A percentile compares a stretch with the other conserved stretches of the same genome.
Evolutionary conservation across 1,140 invertebrate genomes (phyloP).

Genomic region (Ceratina australensis): DNA sequence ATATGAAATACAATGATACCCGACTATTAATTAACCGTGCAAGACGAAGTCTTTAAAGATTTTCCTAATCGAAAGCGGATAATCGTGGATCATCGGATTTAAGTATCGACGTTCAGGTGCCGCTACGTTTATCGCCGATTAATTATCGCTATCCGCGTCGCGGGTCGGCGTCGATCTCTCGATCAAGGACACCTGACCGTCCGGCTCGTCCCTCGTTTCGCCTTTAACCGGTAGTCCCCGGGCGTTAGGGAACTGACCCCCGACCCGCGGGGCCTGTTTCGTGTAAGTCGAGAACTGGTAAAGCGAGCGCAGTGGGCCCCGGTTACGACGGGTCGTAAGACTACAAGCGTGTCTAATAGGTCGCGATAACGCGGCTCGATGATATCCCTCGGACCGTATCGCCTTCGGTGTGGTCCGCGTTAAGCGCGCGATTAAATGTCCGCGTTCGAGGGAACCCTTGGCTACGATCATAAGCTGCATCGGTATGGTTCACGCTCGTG

Average conservation of each 20-base stretch:
- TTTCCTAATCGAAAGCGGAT: neutral
- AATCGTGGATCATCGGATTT: conserved; percentile 25
- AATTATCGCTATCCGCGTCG: conserved; percentile 39
- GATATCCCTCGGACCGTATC: conserved; percentile 67
- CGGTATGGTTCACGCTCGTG: neutral
- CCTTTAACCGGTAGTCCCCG: conserved; percentile 27
- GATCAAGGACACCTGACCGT: conserved; percentile 60
- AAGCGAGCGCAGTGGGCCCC: conserved; percentile 59
- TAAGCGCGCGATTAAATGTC: conserved; percentile 61
- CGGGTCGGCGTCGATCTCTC: conserved; percentile 33
- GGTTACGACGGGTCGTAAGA: conserved; percentile 70
- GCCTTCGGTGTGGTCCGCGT: conserved; percentile 68
- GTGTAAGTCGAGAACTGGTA: conserved; percentile 63
- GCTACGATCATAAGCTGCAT: conserved; percentile 10
- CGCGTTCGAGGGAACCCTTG: conserved; percentile 34
- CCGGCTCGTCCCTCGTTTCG: conserved; percentile 16
- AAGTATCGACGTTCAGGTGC: conserved; percentile 7
- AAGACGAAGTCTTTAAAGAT: neutral
- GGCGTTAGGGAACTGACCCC: conserved; percentile 43
- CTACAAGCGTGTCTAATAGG: conserved; percentile 71
- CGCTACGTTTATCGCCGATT: conserved; percentile 49
- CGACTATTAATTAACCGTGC: too few species aligned
- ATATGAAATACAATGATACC: too few species aligned
- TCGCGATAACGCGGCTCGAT: conserved; percentile 70
- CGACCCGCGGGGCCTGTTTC: conserved; percentile 51